Conservation (phyloP, 2,888 invertebrate species). For the Archips xylosteana region DNA sequence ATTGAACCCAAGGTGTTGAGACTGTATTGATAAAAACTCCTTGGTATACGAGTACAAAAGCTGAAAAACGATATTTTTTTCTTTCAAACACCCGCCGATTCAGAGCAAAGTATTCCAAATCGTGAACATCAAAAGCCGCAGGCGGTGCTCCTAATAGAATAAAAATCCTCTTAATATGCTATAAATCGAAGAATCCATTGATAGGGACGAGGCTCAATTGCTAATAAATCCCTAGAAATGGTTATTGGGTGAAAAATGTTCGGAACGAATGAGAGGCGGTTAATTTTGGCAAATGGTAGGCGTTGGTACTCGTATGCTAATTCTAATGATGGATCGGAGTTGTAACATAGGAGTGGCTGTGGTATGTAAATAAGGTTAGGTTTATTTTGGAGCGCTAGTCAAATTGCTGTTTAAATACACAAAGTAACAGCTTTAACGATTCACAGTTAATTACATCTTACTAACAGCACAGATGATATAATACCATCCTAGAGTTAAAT, state of each 20-base stretch:
- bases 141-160: slow-evolving; percentile 42
- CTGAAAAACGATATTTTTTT: background rate
- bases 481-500: no score
- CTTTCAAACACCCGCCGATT: slow-evolving; percentile 6
- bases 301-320: slow-evolving; percentile 24
- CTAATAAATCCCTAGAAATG: slow-evolving; percentile 45
- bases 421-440: no score
- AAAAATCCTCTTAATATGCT: slow-evolving; percentile 43
- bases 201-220: slow-evolving; percentile 42
- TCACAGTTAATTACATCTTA: no score
- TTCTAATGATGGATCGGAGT: slow-evolving; percentile 17
- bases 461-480: no score
- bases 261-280: slow-evolving; percentile 35
- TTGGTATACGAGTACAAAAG: background rate
- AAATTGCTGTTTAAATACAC: background rate
- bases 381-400: background rate
- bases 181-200: slow-evolving; percentile 44
- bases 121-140: slow-evolving; percentile 29
- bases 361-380: background rate
- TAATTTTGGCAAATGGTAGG: slow-evolving; percentile 38
- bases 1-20: background rate
- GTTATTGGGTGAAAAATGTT: slow-evolving; percentile 45
- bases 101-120: slow-evolving; percentile 9
- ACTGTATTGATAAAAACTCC: background rate
- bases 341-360: background rate